These are phyloP conservation scores for Pampusana beccarii DNA, from an alignment of 2,113 vertebrate genomes.

Conservation along the genomic window DNA sequence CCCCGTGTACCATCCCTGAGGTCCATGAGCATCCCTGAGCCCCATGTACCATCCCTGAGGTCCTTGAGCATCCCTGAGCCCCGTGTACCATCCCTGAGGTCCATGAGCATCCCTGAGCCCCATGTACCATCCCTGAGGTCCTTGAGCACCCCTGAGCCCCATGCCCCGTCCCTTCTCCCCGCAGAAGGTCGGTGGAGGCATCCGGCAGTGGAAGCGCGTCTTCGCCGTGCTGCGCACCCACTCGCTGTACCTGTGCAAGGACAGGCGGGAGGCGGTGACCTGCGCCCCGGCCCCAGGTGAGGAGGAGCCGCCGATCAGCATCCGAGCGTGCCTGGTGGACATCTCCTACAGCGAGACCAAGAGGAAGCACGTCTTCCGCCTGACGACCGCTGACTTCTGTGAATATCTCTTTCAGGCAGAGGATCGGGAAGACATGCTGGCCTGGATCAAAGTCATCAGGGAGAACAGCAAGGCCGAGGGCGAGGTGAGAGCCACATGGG, in stretches of 20 bases:
- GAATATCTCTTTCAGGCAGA: constrained; percentile 99
- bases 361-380: constrained; percentile 92
- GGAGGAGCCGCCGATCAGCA: constrained; percentile 94
- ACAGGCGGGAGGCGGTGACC: constrained; percentile 91
- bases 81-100: no score
- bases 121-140: not conserved
- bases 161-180: constrained; percentile 13
- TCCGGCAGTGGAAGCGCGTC: constrained; percentile 95
- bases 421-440: constrained; percentile 97
- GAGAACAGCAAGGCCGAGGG: constrained; percentile 95
- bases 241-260: constrained; percentile 94
- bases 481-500: constrained; percentile 84
- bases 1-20: not conserved
- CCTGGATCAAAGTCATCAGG: constrained; percentile 94
- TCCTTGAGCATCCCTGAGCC: no score
- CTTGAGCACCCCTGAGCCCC: not conserved
- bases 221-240: constrained; percentile 89
- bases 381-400: constrained; percentile 99
- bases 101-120: not conserved
- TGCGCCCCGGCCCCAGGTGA: constrained; percentile 82
- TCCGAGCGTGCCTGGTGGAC: constrained; percentile 97
- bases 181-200: constrained; percentile 93
- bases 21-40: not conserved
- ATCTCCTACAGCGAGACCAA: constrained; percentile 99
- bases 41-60: not conserved